Evolutionary conservation across 1,140 invertebrate species (phyloP).

Genomic region (Spodoptera frugiperda): DNA sequence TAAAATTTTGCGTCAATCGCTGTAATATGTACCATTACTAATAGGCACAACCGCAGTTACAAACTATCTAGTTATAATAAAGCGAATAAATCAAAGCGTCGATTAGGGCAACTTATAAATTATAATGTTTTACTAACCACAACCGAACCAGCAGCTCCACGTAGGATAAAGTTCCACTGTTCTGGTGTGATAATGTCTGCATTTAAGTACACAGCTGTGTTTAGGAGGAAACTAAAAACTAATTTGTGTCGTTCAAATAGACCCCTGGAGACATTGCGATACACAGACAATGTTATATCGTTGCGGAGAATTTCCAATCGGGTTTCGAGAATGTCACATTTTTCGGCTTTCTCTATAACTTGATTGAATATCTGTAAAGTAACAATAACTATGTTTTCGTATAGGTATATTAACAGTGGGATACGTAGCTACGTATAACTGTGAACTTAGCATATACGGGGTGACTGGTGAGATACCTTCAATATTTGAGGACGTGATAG

Average conservation of each 20-base stretch:
- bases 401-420: too few relatives aligned
- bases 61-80: too few relatives aligned
- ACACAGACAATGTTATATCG: constrained; percentile 93
- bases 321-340: constrained; percentile 87
- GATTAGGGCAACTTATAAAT: too few relatives aligned
- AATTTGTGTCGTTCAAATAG: constrained; percentile 97
- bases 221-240: constrained; percentile 94
- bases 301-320: constrained; percentile 89
- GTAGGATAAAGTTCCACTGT: constrained; percentile 92
- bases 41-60: too few relatives aligned
- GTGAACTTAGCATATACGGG: too few relatives aligned
- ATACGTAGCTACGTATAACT: too few relatives aligned
- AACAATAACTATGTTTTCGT: neutral
- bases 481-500: too few relatives aligned
- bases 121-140: constrained; percentile 61
- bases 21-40: too few relatives aligned
- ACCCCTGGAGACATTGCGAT: constrained; percentile 94
- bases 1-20: too few relatives aligned
- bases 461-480: too few relatives aligned
- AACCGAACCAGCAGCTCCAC: constrained; percentile 88
- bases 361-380: constrained; percentile 90
- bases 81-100: too few relatives aligned
- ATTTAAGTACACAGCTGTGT: constrained; percentile 91
- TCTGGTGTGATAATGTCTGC: constrained; percentile 84
- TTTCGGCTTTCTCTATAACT: constrained; percentile 91